Evolutionary conservation across 2,888 invertebrate genomes (phyloP).

Genomic region (Syrphus vitripennis): DNA sequence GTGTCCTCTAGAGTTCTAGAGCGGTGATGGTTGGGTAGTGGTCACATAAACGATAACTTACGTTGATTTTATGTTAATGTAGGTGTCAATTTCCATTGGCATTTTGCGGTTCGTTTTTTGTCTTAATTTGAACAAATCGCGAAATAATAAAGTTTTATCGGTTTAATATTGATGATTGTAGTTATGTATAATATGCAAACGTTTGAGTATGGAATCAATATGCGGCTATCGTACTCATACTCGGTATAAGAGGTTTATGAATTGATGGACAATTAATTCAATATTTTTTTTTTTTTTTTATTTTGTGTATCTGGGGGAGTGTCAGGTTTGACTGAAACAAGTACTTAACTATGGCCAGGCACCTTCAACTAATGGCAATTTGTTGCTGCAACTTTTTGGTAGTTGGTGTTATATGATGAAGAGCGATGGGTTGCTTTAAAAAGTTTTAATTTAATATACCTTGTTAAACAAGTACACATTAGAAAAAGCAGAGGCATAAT

Average conservation of each 20-base stretch:
- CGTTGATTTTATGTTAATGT: constrained; percentile 69
- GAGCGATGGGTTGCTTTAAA: too few relatives aligned
- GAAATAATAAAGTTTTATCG: constrained; percentile 68
- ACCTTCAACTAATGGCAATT: too few relatives aligned
- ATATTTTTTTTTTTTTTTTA: not conserved
- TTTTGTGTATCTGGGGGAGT: not conserved
- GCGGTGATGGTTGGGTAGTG: not conserved
- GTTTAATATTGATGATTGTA: constrained; percentile 10
- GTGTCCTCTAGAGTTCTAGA: not conserved
- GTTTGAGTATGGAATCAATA: not conserved
- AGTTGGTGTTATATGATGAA: too few relatives aligned
- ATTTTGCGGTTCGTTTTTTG: constrained; percentile 63
- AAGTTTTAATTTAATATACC: too few relatives aligned
- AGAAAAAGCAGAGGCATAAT: too few relatives aligned
- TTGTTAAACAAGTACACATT: too few relatives aligned
- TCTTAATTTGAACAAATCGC: constrained; percentile 70
- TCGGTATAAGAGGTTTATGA: not conserved
- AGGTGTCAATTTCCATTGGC: constrained; percentile 62
- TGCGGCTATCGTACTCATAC: not conserved
- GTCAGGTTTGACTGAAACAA: not conserved
- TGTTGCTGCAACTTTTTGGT: too few relatives aligned
- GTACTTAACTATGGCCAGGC: too few relatives aligned
- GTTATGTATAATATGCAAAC: not conserved
- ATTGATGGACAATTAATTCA: not conserved
- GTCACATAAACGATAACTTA: constrained; percentile 70